Conservation (phyloP, 2,113 vertebrate genomes). For the Larimichthys polyactis region DNA sequence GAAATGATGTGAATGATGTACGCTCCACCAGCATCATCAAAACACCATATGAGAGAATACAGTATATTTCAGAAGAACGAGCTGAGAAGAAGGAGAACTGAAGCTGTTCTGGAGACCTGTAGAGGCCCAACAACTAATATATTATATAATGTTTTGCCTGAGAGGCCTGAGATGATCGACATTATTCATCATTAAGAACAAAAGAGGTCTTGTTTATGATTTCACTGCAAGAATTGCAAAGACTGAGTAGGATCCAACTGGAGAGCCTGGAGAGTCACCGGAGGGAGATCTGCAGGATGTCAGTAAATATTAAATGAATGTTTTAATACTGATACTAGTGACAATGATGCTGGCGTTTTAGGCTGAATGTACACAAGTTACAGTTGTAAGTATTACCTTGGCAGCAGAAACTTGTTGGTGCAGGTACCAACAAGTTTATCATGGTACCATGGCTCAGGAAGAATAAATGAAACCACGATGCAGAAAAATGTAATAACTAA, state of each 20-base stretch:
- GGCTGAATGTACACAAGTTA: not conserved
- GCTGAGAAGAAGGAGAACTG: too few species aligned
- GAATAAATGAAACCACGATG: not conserved
- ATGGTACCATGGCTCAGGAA: not conserved
- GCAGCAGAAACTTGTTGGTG: not conserved
- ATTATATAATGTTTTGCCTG: too few species aligned
- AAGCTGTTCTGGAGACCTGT: too few species aligned
- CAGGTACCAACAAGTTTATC: too few species aligned
- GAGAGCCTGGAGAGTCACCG: not conserved
- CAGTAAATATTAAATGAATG: not conserved
- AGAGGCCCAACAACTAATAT: too few species aligned
- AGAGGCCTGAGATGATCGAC: not conserved
- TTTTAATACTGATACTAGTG: not conserved
- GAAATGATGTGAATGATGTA: too few species aligned
- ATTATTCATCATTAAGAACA: not conserved
- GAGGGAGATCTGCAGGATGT: not conserved
- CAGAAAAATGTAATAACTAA: slow-evolving; percentile 17
- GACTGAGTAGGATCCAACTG: not conserved
- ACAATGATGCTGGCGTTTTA: not conserved
- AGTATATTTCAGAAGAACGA: too few species aligned
- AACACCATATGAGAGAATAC: too few species aligned
- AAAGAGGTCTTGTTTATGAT: not conserved
- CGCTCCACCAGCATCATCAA: too few species aligned
- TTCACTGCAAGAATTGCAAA: not conserved
- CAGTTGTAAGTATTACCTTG: not conserved